Conservation (phyloP, 2,888 invertebrate species). For the Podabrus alpinus region DNA sequence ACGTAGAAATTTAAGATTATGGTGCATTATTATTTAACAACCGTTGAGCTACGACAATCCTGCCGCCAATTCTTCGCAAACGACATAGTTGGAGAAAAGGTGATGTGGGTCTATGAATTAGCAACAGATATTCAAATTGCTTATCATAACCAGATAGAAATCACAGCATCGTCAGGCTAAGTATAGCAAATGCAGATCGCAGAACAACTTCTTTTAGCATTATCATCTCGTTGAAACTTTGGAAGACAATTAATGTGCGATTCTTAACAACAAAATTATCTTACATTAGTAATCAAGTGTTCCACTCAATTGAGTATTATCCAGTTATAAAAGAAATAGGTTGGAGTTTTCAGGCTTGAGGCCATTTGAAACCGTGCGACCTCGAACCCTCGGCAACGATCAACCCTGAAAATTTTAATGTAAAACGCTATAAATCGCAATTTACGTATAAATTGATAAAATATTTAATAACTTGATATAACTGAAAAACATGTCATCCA, state of each 20-base stretch:
- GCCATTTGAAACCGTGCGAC: neutral
- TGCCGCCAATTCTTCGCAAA: too few relatives aligned
- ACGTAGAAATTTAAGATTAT: too few relatives aligned
- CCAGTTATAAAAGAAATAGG: neutral
- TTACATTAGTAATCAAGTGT: too few relatives aligned
- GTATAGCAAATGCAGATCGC: too few relatives aligned
- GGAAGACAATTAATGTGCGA: neutral
- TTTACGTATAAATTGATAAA: neutral
- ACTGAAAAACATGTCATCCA: conserved; percentile 13
- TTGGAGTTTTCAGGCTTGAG: neutral
- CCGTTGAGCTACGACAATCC: too few relatives aligned
- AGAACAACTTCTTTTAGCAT: too few relatives aligned
- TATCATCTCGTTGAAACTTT: neutral
- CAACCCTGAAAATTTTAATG: neutral
- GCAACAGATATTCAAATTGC: too few relatives aligned
- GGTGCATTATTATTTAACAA: too few relatives aligned
- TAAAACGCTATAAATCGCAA: neutral
- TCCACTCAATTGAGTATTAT: neutral
- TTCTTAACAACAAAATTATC: neutral
- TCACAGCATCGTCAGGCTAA: too few relatives aligned
- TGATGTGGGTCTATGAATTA: too few relatives aligned
- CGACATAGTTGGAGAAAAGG: too few relatives aligned
- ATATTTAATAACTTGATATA: neutral
- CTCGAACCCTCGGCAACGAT: neutral
- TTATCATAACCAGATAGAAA: too few relatives aligned